Evolutionary conservation across 1,140 invertebrate genomes (phyloP).

Genomic region (Habropoda laboriosa): DNA sequence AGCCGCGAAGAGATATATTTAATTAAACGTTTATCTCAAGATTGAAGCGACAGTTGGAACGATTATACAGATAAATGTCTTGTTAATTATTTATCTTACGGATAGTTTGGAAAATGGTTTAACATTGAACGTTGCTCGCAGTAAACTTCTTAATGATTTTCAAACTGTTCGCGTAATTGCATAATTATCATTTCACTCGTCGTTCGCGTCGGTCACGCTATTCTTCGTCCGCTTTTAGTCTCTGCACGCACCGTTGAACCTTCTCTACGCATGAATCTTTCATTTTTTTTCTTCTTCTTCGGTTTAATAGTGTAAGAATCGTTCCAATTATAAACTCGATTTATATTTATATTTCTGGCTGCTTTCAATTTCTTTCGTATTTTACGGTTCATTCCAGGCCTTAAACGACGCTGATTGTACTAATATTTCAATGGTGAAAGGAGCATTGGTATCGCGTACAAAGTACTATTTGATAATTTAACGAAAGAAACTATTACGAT

Average conservation of each 20-base stretch:
- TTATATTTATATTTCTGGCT: background rate
- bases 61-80: too few species aligned
- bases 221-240: background rate
- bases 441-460: too few species aligned
- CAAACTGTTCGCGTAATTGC: background rate
- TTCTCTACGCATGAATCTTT: background rate
- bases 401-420: background rate
- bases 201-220: background rate
- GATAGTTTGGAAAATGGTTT: too few species aligned
- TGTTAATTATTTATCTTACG: too few species aligned
- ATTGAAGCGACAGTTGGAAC: background rate
- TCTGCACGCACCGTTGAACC: background rate
- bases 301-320: background rate
- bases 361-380: slow-evolving; percentile 1
- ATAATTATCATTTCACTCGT: slow-evolving; percentile 14
- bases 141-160: slow-evolving; percentile 4
- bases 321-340: background rate
- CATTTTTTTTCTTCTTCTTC: background rate
- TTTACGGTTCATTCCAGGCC: background rate
- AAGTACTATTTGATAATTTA: too few species aligned
- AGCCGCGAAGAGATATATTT: too few species aligned
- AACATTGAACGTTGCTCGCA: background rate
- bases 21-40: background rate
- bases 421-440: background rate
- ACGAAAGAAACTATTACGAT: too few species aligned